phyloP scores from a whole-genome alignment of 2,113 vertebrate species.

The Silurus glanis region DNA sequence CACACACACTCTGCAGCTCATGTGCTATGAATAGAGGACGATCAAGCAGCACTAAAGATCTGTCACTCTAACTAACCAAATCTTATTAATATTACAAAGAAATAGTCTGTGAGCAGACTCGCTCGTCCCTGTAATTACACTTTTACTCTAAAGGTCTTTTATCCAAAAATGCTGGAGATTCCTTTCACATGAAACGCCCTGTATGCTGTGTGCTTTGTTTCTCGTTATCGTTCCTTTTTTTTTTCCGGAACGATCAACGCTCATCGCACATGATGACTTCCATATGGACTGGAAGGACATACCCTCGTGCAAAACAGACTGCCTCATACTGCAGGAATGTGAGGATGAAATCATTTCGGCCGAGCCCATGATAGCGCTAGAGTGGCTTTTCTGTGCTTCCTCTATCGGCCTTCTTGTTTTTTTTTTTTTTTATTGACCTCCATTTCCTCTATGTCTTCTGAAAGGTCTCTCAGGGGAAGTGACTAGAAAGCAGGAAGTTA shows the following conservation, averaged over 20 bases:
- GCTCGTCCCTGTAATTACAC: conserved; percentile 9
- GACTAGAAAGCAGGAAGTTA: conserved; percentile 38
- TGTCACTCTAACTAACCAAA: conserved; percentile 36
- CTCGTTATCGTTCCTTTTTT: not conserved
- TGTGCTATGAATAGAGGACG: not conserved
- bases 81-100: conserved; percentile 39
- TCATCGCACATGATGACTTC: conserved; percentile 21
- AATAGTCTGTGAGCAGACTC: conserved; percentile 1
- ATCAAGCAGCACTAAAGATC: conserved; percentile 10
- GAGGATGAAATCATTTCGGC: conserved; percentile 34
- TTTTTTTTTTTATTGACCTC: conserved; percentile 16
- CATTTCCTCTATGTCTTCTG: conserved; percentile 25
- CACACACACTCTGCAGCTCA: not conserved
- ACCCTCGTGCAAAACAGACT: not conserved
- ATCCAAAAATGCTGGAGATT: not conserved
- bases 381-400: not conserved
- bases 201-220: not conserved
- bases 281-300: conserved; percentile 27
- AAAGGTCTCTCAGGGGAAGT: conserved; percentile 29
- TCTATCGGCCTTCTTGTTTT: not conserved
- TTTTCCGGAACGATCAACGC: conserved; percentile 6
- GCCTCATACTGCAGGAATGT: conserved; percentile 27
- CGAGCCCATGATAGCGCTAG: not conserved
- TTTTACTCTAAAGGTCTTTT: not conserved
- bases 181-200: not conserved